Evolutionary conservation across 2,888 invertebrate genomes (phyloP).

Genomic region (Drosophila paracracens): DNA sequence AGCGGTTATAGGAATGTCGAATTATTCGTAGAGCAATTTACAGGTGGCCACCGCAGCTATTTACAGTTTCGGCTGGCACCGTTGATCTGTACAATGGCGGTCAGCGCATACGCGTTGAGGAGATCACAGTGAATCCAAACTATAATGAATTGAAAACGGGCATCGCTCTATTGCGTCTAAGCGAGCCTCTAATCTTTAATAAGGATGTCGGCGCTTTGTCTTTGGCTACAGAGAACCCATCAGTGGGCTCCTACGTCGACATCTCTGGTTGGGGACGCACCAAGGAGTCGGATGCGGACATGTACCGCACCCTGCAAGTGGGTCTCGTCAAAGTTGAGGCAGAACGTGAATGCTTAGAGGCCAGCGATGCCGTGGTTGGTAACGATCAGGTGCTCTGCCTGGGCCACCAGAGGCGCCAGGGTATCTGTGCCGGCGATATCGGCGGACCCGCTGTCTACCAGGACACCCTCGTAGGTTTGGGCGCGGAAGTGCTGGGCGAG

Average conservation of each 20-base stretch:
- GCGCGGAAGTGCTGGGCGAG: slow-evolving; percentile 71
- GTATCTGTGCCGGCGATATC: slow-evolving; percentile 81
- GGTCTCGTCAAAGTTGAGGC: slow-evolving; percentile 57
- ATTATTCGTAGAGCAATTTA: not conserved
- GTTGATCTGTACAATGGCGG: slow-evolving; percentile 80
- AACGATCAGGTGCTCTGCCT: slow-evolving; percentile 76
- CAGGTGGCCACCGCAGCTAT: slow-evolving; percentile 76
- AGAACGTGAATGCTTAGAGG: slow-evolving; percentile 37
- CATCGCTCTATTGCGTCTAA: slow-evolving; percentile 75
- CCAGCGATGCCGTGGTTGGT: not conserved
- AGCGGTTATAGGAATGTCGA: not conserved
- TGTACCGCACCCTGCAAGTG: slow-evolving; percentile 62
- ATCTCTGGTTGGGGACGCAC: slow-evolving; percentile 82
- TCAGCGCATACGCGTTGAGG: slow-evolving; percentile 53
- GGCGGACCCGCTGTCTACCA: slow-evolving; percentile 81
- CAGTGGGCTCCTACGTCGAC: slow-evolving; percentile 55
- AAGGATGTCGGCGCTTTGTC: slow-evolving; percentile 61
- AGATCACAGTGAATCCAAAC: slow-evolving; percentile 63
- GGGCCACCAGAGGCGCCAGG: slow-evolving; percentile 73
- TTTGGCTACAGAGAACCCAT: slow-evolving; percentile 53
- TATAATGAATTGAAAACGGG: slow-evolving; percentile 72
- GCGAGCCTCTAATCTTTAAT: slow-evolving; percentile 49
- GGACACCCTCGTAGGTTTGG: slow-evolving; percentile 72
- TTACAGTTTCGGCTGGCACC: slow-evolving; percentile 79
- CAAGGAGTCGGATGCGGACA: slow-evolving; percentile 40